These are phyloP conservation scores for Ethmia dodecea DNA, from an alignment of 2,888 invertebrate species.

Conservation along the genomic window DNA sequence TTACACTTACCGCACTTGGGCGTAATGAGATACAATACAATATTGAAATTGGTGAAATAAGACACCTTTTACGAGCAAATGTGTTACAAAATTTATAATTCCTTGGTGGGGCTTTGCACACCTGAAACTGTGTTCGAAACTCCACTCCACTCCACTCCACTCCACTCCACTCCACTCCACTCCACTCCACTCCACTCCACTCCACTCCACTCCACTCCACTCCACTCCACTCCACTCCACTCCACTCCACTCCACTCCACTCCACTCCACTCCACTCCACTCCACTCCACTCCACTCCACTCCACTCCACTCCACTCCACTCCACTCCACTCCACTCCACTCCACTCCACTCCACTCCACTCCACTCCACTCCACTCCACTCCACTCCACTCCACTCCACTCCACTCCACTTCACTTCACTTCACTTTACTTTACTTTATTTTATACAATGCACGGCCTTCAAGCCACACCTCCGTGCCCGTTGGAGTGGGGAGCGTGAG, in stretches of 20 bases:
- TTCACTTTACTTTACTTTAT: no score
- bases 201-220: background rate
- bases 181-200: background rate
- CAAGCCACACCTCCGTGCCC: no score
- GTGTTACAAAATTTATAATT: no score
- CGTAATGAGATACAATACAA: no score
- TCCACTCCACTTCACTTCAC: background rate
- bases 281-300: constrained; percentile 3
- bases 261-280: constrained; percentile 3
- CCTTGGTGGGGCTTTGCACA: no score
- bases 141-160: background rate
- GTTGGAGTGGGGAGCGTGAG: no score
- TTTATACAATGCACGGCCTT: no score
- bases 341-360: background rate
- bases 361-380: background rate
- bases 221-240: background rate
- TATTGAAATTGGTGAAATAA: no score
- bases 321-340: background rate
- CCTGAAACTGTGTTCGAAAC: no score
- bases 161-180: background rate
- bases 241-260: background rate
- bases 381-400: background rate
- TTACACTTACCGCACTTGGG: no score
- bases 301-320: background rate
- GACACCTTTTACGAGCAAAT: no score